Conservation (phyloP, 2,113 vertebrate species). For the Ovis canadensis region DNA sequence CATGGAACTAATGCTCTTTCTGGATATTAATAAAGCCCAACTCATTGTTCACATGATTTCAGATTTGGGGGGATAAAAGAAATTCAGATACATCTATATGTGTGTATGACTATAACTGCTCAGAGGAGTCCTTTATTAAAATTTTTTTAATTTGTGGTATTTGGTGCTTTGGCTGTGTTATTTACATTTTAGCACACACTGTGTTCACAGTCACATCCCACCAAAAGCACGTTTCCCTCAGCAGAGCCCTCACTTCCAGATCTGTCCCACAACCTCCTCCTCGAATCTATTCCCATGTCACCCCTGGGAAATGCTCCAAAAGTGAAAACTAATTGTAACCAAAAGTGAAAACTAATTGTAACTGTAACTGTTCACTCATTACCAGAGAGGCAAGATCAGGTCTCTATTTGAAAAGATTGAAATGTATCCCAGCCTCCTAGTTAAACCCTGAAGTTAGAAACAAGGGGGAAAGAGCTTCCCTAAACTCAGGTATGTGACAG, state of each 20-base stretch:
- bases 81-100: not conserved
- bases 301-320: conserved; percentile 47
- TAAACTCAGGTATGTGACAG: not conserved
- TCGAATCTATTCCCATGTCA: not conserved
- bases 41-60: conserved; percentile 20
- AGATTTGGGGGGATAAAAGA: not conserved
- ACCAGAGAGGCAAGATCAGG: not conserved
- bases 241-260: conserved; percentile 28
- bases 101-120: not conserved
- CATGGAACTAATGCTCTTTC: conserved; percentile 3
- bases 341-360: conserved; percentile 58
- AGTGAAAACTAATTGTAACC: conserved; percentile 62
- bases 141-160: not conserved
- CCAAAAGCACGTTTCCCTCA: not conserved
- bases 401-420: conserved; percentile 21
- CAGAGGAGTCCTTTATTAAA: conserved; percentile 32
- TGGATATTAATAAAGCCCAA: conserved; percentile 26
- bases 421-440: not conserved
- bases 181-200: conserved; percentile 53
- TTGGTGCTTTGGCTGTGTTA: conserved; percentile 54
- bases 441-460: conserved; percentile 1
- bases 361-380: conserved; percentile 65
- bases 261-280: conserved; percentile 11
- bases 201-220: conserved; percentile 40
- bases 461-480: not conserved